Evolutionary conservation across 2,113 vertebrate species (phyloP).

Genomic region (Barbus barbus): DNA sequence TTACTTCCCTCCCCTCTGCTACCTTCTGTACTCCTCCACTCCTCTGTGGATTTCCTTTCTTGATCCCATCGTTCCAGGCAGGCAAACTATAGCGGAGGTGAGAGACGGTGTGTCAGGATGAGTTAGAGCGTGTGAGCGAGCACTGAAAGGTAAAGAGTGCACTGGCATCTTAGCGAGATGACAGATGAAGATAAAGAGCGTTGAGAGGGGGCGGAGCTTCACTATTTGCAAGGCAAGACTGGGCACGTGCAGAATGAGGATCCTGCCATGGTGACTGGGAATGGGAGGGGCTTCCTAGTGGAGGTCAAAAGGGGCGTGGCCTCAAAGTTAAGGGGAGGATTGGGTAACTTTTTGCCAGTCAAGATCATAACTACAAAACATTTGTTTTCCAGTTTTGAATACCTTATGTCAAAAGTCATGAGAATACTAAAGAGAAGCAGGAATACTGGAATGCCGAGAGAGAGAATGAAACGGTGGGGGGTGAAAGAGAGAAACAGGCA

Average conservation of each 20-base stretch:
- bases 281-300: conserved; percentile 52
- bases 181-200: conserved; percentile 78
- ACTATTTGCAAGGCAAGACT: conserved; percentile 58
- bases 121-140: not conserved
- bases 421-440: conserved; percentile 41
- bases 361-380: conserved; percentile 26
- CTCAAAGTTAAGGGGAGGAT: conserved; percentile 27
- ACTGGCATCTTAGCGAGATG: conserved; percentile 64
- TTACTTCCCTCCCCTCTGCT: conserved; percentile 54
- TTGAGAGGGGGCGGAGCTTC: conserved; percentile 62
- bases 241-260: conserved; percentile 65
- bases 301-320: conserved; percentile 18
- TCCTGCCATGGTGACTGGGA: conserved; percentile 63
- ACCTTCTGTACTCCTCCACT: conserved; percentile 48
- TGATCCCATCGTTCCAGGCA: conserved; percentile 57
- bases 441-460: conserved; percentile 32
- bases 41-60: conserved; percentile 66
- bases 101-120: conserved; percentile 44
- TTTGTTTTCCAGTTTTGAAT: conserved; percentile 44
- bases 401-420: conserved; percentile 63
- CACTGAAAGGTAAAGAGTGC: conserved; percentile 54
- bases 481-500: not conserved
- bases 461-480: conserved; percentile 42
- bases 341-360: conserved; percentile 46
- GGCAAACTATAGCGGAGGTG: conserved; percentile 60